These are phyloP conservation scores for Diadema setosum DNA, from an alignment of 35 echinoderm and acorn worm species.

Conservation along the genomic window DNA sequence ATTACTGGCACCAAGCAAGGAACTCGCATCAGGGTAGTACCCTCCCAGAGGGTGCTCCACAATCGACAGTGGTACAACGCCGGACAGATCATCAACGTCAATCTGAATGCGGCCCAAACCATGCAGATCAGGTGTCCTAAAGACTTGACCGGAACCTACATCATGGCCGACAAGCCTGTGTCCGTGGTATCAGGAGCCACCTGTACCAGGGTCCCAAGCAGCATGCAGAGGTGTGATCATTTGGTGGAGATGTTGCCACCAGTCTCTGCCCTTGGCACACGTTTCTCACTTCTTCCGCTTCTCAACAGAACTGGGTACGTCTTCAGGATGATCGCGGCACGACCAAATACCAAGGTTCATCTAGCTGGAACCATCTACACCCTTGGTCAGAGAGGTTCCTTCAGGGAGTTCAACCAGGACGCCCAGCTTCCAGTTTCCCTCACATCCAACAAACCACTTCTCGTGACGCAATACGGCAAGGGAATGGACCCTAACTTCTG, in stretches of 20 bases:
- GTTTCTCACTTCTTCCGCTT: constrained; percentile 75
- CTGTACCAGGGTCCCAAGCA: constrained; percentile 58
- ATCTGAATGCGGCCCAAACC: constrained; percentile 38
- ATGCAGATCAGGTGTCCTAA: constrained; percentile 64
- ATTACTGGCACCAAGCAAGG: constrained; percentile 58
- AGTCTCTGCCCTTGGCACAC: constrained; percentile 59
- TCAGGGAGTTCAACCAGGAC: constrained; percentile 78
- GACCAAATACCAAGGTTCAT: constrained; percentile 58
- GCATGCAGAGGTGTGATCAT: constrained; percentile 75
- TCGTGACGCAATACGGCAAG: constrained; percentile 82
- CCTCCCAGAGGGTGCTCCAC: neutral
- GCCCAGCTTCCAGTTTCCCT: constrained; percentile 43
- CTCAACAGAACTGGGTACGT: constrained; percentile 75
- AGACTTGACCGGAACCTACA: constrained; percentile 81
- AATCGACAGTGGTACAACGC: constrained; percentile 18
- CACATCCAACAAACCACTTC: constrained; percentile 65
- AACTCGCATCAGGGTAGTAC: constrained; percentile 58
- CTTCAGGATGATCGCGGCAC: constrained; percentile 69
- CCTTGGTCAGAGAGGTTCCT: constrained; percentile 44
- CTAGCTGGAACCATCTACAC: constrained; percentile 35
- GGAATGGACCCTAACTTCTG: constrained; percentile 59
- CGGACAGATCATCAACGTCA: constrained; percentile 43
- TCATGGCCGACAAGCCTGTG: constrained; percentile 54
- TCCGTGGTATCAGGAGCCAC: constrained; percentile 68
- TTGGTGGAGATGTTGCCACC: constrained; percentile 87